Percentiles rank a stretch among this genome's conserved stretches.
Conservation (phyloP, 2,113 vertebrate genomes). For the Plotosus lineatus region DNA sequence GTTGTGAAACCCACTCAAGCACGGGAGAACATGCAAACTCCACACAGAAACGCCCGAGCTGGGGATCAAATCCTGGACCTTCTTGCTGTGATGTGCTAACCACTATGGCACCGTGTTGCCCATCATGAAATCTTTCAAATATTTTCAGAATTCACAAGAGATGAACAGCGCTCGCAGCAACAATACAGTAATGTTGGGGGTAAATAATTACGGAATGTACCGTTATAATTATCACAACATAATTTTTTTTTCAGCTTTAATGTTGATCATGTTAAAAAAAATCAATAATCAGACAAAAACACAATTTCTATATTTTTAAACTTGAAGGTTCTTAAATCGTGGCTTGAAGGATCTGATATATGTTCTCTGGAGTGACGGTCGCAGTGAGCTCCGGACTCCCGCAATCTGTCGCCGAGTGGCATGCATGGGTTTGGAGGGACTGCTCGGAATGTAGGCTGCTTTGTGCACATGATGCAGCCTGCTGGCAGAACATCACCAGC, state of each 20-base stretch:
- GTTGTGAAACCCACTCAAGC: no score
- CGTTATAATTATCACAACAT: not conserved
- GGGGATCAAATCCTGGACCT: no score
- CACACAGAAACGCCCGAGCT: no score
- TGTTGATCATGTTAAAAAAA: no score
- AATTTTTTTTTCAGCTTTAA: not conserved
- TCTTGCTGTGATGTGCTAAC: no score
- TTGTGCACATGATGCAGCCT: slow-evolving; percentile 66
- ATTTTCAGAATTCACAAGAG: not conserved
- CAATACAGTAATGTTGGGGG: not conserved
- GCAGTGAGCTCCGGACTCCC: slow-evolving; percentile 42
- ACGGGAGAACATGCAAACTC: no score
- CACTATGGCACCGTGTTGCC: no score
- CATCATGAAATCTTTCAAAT: not conserved
- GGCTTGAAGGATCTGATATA: not conserved
- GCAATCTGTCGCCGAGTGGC: slow-evolving; percentile 57
- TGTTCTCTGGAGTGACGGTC: slow-evolving; percentile 13
- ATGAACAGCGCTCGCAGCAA: not conserved
- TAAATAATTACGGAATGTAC: not conserved
- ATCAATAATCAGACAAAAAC: no score
- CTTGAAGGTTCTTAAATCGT: not conserved
- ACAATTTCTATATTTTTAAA: not conserved
- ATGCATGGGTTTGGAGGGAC: slow-evolving; percentile 56
- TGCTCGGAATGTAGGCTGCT: slow-evolving; percentile 61
- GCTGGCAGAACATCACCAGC: slow-evolving; percentile 63